Evolutionary conservation across 2,113 vertebrate genomes (phyloP).

Genomic region (Synchiropus splendidus): DNA sequence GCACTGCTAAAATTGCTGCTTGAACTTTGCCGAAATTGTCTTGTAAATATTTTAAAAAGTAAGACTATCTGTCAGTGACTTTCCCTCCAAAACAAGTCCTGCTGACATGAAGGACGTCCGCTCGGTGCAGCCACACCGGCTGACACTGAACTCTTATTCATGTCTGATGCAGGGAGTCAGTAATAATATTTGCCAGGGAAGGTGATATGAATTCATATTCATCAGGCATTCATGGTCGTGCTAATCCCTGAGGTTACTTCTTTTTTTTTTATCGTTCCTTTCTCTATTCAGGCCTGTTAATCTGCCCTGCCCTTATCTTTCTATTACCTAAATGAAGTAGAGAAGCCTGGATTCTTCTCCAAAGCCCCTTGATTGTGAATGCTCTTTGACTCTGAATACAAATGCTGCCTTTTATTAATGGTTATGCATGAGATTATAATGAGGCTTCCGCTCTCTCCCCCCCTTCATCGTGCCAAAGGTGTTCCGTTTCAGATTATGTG

Average conservation of each 20-base stretch:
- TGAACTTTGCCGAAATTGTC: no score
- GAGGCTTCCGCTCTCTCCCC: slow-evolving; percentile 17
- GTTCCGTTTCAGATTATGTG: slow-evolving; percentile 28
- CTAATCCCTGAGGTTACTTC: slow-evolving; percentile 33
- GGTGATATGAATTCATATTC: slow-evolving; percentile 3
- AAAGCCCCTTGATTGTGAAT: slow-evolving; percentile 33
- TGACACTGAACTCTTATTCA: no score
- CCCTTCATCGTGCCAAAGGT: slow-evolving; percentile 31
- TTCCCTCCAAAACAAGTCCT: no score
- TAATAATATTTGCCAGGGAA: no score
- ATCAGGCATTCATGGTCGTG: slow-evolving; percentile 6
- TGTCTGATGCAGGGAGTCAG: no score
- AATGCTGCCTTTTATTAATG: slow-evolving; percentile 39
- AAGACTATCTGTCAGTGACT: no score
- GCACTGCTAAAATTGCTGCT: no score
- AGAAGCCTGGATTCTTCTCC: slow-evolving; percentile 28
- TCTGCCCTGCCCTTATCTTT: slow-evolving; percentile 36
- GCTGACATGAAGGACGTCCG: no score
- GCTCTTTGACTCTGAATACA: slow-evolving; percentile 55
- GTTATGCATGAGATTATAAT: slow-evolving; percentile 38
- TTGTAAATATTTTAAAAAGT: no score
- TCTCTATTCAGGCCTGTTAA: slow-evolving; percentile 23
- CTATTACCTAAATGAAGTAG: slow-evolving; percentile 43
- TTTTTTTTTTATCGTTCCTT: slow-evolving; percentile 31
- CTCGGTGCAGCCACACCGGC: no score